Evolutionary conservation across 1,140 invertebrate species (phyloP), one percentile per base, ranked within the genome.

Genomic region (Lepidostoma basale): DNA sequence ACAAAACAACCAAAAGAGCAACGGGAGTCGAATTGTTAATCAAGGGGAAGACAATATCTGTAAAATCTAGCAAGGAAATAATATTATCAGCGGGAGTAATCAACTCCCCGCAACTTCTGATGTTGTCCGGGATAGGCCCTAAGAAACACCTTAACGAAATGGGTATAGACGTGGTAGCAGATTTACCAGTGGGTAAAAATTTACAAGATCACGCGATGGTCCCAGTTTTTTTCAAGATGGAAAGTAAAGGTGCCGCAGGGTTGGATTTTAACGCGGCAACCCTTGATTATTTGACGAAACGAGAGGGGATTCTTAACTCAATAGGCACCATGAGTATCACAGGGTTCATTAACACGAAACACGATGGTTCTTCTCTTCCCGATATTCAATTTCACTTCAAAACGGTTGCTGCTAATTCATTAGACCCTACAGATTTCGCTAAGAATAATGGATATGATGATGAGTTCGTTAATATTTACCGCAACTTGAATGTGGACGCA

Each of bases 41-140:
- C 74, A 75, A 75, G 70, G 75, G 76, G 68, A 74, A 81, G 77
- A 42, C 78, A 67, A 64, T 70, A 60, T 73, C 71, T 3, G 77
- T 80, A 1, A 81, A 79, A 82, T 86, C 86, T 2, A 83, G 81
- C 36, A 85, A 87, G 70, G 88, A 90, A 77, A 82, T 89, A 0
- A 85, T 91, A 47, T 23, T 92, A 12, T 87, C 88, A 0, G 86
- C 84, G 6, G 90, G 90, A 59, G 80, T 76, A 62, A 83, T 78
- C 60, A 82, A 83, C 36, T 85, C 85, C 40, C 88, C 90, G 0
- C 84, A 89, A 74, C 71, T 93, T 10, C 73, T 92, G 5, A 89
- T 92, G 85, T 74, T 92, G 0, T 91, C 89, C 18, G 91, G 91
- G 12, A 85, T 92, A 33, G 91, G 91, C 20, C 89, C 89, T 5